A percentile compares a stretch with the other conserved stretches of the same genome.
phyloP scores from a whole-genome alignment of 2,888 invertebrate genomes.

The Caenorhabditis wallacei region DNA sequence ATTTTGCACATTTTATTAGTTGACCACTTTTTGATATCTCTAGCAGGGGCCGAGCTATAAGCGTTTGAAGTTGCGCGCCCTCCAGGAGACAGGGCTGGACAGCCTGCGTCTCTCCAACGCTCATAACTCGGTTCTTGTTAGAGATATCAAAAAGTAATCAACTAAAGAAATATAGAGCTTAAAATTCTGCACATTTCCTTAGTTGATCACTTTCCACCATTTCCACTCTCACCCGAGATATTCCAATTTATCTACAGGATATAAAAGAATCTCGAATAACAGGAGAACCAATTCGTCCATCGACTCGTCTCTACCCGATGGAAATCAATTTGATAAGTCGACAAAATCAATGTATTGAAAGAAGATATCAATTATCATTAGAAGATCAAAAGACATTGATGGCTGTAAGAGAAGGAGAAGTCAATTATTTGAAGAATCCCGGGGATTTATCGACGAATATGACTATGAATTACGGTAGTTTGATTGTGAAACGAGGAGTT shows the following conservation, averaged over 20 bases:
- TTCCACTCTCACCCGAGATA: too few relatives aligned
- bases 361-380: slow-evolving; percentile 15
- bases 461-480: slow-evolving; percentile 41
- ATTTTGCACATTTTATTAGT: too few relatives aligned
- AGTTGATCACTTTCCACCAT: too few relatives aligned
- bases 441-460: slow-evolving; percentile 5
- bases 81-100: too few relatives aligned
- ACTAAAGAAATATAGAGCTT: too few relatives aligned
- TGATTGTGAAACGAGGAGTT: slow-evolving; percentile 37
- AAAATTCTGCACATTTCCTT: too few relatives aligned
- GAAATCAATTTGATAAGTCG: slow-evolving; percentile 23
- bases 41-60: too few relatives aligned
- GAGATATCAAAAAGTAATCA: too few relatives aligned
- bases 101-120: too few relatives aligned
- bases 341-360: slow-evolving; percentile 1
- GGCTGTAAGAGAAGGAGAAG: slow-evolving; percentile 24
- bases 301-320: neutral
- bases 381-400: slow-evolving; percentile 39
- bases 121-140: too few relatives aligned
- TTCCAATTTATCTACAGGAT: slow-evolving; percentile 27
- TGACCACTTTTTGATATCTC: too few relatives aligned
- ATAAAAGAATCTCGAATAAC: slow-evolving; percentile 7
- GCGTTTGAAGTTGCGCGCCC: too few relatives aligned
- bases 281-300: slow-evolving; percentile 23
- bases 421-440: neutral